Conservation (phyloP, 2,113 vertebrate genomes). For the Nothocercus julius region DNA sequence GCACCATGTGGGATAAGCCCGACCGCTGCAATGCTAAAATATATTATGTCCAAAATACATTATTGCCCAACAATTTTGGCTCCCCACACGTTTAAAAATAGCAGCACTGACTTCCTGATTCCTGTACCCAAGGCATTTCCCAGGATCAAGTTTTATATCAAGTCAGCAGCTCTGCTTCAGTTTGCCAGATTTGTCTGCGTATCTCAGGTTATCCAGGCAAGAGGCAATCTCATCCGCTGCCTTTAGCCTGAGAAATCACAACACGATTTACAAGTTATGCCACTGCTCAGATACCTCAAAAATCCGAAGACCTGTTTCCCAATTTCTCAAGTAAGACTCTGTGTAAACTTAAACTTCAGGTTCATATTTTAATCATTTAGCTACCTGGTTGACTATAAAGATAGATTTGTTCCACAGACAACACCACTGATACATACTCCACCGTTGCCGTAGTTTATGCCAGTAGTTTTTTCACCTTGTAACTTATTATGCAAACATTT, state of each 20-base stretch:
- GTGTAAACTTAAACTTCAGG: background rate
- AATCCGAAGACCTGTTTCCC: background rate
- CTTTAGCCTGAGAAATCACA: background rate
- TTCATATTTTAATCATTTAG: background rate
- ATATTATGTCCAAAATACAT: background rate
- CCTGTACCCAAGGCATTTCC: constrained; percentile 45
- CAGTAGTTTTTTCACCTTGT: background rate
- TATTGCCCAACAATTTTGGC: background rate
- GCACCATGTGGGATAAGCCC: background rate
- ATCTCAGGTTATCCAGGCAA: background rate
- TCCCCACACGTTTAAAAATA: constrained; percentile 58
- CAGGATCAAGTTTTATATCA: constrained; percentile 32
- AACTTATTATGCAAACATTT: background rate
- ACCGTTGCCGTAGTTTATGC: background rate
- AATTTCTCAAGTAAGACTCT: background rate
- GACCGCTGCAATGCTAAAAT: background rate
- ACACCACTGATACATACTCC: background rate
- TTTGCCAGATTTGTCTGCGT: constrained; percentile 13
- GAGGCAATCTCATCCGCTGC: background rate
- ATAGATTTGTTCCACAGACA: background rate
- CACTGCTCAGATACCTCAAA: background rate
- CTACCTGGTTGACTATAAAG: background rate
- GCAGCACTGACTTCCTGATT: constrained; percentile 60
- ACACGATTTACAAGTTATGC: background rate
- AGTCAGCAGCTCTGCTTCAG: constrained; percentile 44